Evolutionary conservation across 2,113 vertebrate genomes (phyloP).

Genomic region (Lathamus discolor): DNA sequence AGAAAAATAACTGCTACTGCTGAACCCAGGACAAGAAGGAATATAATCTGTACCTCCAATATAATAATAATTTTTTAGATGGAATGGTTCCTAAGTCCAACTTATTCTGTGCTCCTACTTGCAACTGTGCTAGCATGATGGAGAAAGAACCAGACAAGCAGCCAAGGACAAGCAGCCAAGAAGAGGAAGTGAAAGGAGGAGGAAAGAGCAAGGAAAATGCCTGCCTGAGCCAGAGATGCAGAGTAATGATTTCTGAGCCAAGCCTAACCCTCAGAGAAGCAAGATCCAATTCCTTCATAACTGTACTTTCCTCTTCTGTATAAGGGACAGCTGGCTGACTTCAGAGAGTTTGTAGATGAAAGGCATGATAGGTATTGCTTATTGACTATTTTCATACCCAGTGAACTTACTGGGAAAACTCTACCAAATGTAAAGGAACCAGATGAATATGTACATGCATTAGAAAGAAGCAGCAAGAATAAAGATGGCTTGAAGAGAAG

Average conservation of each 20-base stretch:
- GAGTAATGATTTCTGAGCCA: background rate
- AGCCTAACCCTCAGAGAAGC: background rate
- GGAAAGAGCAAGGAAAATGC: background rate
- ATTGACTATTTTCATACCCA: background rate
- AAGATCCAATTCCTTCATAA: background rate
- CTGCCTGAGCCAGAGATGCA: background rate
- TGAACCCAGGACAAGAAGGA: background rate
- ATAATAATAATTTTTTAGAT: background rate
- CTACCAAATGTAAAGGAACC: background rate
- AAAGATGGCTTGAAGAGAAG: background rate
- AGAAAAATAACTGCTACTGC: too few relatives aligned
- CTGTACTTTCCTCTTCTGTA: background rate
- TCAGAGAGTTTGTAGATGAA: background rate
- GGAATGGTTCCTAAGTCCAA: background rate
- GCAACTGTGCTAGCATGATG: background rate
- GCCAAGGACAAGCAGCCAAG: conserved; percentile 15
- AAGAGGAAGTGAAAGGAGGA: background rate
- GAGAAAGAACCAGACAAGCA: background rate
- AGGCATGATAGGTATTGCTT: background rate
- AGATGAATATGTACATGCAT: background rate
- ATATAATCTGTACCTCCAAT: background rate
- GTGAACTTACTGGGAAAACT: background rate
- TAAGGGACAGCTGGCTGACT: background rate
- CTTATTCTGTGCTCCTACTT: background rate
- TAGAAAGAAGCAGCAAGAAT: background rate